Evolutionary conservation across 2,888 invertebrate species (phyloP).

Genomic region (Epinotia nisella): DNA sequence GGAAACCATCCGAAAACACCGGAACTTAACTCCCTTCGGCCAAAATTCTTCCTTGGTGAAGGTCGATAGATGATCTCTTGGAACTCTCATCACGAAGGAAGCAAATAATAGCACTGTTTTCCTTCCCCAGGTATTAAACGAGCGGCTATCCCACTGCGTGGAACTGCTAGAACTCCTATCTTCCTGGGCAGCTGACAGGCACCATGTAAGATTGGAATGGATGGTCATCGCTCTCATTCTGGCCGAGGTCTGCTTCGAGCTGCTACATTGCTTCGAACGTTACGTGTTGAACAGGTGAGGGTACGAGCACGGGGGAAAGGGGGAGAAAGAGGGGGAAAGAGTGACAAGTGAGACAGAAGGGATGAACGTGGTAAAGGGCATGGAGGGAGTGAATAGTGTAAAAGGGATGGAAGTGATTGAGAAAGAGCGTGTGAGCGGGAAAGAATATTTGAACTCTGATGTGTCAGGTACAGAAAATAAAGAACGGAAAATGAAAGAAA

Average conservation of each 20-base stretch:
- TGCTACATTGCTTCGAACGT: slow-evolving; percentile 89
- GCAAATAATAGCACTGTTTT: background rate
- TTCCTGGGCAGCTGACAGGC: slow-evolving; percentile 95
- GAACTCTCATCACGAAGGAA: no score
- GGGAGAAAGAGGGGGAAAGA: slow-evolving; percentile 39
- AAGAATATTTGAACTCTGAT: background rate
- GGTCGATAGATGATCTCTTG: no score
- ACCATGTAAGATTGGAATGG: slow-evolving; percentile 97
- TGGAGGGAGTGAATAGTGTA: background rate
- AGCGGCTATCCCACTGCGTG: slow-evolving; percentile 96
- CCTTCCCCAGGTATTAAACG: slow-evolving; percentile 93
- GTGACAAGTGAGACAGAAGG: background rate
- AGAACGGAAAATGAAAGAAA: background rate
- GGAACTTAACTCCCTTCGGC: no score
- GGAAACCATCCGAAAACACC: no score
- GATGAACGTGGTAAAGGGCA: background rate
- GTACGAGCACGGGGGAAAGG: slow-evolving; percentile 5
- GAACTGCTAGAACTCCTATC: slow-evolving; percentile 95
- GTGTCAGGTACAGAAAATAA: background rate
- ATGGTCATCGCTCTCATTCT: slow-evolving; percentile 98
- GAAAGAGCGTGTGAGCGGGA: background rate
- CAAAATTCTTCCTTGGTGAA: no score
- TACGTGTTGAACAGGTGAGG: slow-evolving; percentile 60
- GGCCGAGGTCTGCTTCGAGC: slow-evolving; percentile 96
- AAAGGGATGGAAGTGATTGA: background rate